Evolutionary conservation across 2,888 invertebrate genomes (phyloP).

Genomic region (Disparrhopalites patrizii): DNA sequence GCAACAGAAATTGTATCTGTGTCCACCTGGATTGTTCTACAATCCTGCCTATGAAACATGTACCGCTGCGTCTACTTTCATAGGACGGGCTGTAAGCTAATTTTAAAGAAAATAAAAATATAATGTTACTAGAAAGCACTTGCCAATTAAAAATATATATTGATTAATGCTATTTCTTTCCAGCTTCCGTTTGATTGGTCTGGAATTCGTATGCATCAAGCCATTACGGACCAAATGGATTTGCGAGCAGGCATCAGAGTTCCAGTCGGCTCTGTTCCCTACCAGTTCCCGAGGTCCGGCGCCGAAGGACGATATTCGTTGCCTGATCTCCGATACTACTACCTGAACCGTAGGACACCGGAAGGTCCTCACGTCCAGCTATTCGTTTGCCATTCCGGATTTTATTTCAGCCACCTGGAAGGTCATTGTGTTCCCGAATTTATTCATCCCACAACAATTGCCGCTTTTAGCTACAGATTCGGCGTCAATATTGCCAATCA

Average conservation of each 20-base stretch:
- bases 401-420: constrained; percentile 37
- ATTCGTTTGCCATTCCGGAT: constrained; percentile 45
- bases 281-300: constrained; percentile 33
- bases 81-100: constrained; percentile 33
- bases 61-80: constrained; percentile 37
- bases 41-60: constrained; percentile 36
- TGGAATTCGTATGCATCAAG: constrained; percentile 37
- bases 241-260: constrained; percentile 37
- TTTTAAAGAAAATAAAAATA: too few species aligned
- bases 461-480: constrained; percentile 38
- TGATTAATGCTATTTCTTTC: background rate
- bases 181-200: constrained; percentile 15
- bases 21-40: constrained; percentile 40
- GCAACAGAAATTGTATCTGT: constrained; percentile 33
- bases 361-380: constrained; percentile 14
- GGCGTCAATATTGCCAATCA: constrained; percentile 36
- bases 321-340: constrained; percentile 41
- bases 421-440: constrained; percentile 41
- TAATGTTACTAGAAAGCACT: too few species aligned
- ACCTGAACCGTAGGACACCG: constrained; percentile 15
- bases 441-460: constrained; percentile 38
- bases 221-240: constrained; percentile 38
- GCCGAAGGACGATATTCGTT: constrained; percentile 37
- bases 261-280: constrained; percentile 39
- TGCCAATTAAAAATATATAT: background rate